Evolutionary conservation across 2,797 vertebrate genomes (phyloP).

Genomic region (Thamnophis elegans): DNA sequence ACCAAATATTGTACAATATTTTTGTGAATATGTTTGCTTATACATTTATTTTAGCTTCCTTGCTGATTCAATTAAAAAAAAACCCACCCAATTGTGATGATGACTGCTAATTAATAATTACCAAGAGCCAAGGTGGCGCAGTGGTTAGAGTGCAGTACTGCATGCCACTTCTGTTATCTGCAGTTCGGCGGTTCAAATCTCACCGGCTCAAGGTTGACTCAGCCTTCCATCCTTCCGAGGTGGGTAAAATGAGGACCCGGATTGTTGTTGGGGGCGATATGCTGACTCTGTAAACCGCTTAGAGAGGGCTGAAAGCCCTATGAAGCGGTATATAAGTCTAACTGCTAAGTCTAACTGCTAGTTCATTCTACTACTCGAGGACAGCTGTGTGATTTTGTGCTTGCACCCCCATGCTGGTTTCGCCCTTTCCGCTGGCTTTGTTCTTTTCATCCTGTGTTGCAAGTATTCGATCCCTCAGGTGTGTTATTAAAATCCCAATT

Average conservation of each 20-base stretch:
- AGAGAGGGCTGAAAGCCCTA: too few relatives aligned
- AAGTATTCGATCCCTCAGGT: background rate
- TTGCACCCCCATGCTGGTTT: background rate
- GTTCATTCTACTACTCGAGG: background rate
- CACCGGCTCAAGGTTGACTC: too few relatives aligned
- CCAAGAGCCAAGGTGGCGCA: too few relatives aligned
- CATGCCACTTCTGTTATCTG: too few relatives aligned
- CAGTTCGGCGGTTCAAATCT: too few relatives aligned
- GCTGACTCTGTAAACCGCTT: too few relatives aligned
- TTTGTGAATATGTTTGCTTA: background rate
- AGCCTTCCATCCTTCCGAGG: too few relatives aligned
- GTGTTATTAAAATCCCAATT: slow-evolving; percentile 8
- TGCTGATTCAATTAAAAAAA: background rate
- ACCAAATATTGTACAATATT: background rate
- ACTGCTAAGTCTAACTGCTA: too few relatives aligned
- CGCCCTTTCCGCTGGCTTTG: background rate
- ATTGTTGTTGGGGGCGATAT: too few relatives aligned
- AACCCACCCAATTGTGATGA: background rate
- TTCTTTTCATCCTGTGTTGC: background rate
- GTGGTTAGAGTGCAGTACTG: too few relatives aligned
- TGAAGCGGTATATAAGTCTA: too few relatives aligned
- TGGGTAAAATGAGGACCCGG: too few relatives aligned
- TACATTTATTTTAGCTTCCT: background rate
- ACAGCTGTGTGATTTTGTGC: background rate
- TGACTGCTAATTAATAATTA: background rate